These are phyloP conservation scores for Cercocebus atys DNA, from an alignment of 2,113 vertebrate genomes.

Conservation along the genomic window DNA sequence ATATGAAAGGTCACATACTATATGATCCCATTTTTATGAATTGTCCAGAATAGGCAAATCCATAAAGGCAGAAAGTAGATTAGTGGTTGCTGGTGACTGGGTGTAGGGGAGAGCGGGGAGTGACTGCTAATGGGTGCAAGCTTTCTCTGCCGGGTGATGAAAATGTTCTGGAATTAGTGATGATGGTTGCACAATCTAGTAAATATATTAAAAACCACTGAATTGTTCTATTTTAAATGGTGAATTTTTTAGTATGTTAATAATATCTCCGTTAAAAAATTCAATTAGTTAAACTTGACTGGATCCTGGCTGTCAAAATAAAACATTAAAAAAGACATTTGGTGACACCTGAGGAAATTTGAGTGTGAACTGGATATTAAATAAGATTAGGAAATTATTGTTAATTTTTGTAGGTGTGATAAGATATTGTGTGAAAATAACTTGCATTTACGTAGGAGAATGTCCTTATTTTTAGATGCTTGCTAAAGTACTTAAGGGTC, in stretches of 20 bases:
- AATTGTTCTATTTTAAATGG: not conserved
- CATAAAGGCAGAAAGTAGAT: not conserved
- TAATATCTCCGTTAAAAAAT: constrained; percentile 46
- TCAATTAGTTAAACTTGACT: constrained; percentile 45
- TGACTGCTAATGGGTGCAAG: not conserved
- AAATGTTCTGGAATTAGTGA: not conserved
- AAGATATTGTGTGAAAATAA: not conserved
- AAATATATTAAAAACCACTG: not conserved
- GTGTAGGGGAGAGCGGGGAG: not conserved
- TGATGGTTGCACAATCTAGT: not conserved
- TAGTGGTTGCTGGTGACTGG: not conserved
- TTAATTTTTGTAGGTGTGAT: not conserved
- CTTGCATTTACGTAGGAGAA: not conserved
- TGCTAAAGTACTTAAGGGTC: constrained; percentile 23
- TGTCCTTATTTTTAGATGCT: constrained; percentile 1
- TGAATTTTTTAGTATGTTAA: constrained; percentile 5
- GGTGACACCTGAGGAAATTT: constrained; percentile 21
- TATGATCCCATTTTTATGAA: not conserved
- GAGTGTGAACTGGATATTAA: constrained; percentile 46
- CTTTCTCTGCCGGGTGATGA: not conserved
- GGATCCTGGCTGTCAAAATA: constrained; percentile 36
- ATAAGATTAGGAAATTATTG: not conserved
- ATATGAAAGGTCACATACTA: not conserved
- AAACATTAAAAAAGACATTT: constrained; percentile 51
- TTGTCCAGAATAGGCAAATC: not conserved